These are phyloP conservation scores for Crotalus helleri DNA, from an alignment of 2,113 vertebrate species.

Conservation along the genomic window DNA sequence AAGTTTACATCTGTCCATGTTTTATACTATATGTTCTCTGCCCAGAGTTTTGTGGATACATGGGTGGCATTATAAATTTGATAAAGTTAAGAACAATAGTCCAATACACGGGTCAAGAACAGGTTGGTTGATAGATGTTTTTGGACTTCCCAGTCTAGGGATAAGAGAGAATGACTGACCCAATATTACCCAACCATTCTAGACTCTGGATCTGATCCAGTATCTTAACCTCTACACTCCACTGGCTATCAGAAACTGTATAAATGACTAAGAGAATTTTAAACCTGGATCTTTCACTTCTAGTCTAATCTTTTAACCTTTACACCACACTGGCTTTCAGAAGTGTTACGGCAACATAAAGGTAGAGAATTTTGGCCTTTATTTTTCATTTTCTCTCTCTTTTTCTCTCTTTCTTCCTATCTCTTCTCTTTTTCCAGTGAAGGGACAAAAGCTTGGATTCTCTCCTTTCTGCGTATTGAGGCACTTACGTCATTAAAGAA, in stretches of 20 bases:
- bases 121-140: neutral
- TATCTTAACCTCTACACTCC: neutral
- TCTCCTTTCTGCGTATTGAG: neutral
- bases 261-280: neutral
- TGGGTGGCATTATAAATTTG: neutral
- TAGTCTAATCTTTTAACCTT: neutral
- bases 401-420: neutral
- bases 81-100: neutral
- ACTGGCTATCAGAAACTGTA: neutral
- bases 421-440: neutral
- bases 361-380: neutral
- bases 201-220: neutral
- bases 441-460: neutral
- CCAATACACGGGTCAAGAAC: neutral
- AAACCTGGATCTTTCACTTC: neutral
- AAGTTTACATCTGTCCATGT: neutral
- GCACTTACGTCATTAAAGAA: neutral
- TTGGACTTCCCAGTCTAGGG: neutral
- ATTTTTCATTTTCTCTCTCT: neutral
- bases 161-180: neutral
- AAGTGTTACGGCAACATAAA: neutral
- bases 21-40: neutral
- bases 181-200: neutral
- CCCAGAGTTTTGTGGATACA: neutral
- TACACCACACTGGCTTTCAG: neutral